Conservation (phyloP, 2,888 invertebrate species). For the Bombyx huttoni region DNA sequence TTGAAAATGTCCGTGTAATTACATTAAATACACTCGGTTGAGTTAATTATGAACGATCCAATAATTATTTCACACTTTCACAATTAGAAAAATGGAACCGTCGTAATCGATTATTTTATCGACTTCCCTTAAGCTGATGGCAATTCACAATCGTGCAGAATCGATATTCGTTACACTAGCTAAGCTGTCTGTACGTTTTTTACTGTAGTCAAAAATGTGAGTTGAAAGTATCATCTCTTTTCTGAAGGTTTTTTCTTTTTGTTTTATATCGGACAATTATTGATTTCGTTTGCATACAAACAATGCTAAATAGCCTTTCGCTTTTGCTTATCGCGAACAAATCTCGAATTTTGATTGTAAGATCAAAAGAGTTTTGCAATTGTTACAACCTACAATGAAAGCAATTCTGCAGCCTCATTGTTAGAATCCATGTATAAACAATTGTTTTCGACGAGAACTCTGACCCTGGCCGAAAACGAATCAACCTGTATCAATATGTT, state of each 20-base stretch:
- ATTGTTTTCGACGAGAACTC: too few relatives aligned
- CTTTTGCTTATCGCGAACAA: slow-evolving; percentile 15
- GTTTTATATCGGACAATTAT: slow-evolving; percentile 31
- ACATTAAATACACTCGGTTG: slow-evolving; percentile 7
- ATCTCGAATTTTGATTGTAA: slow-evolving; percentile 11
- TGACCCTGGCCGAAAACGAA: neutral
- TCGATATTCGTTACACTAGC: slow-evolving; percentile 8
- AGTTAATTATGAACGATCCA: slow-evolving; percentile 10
- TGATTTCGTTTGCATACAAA: slow-evolving; percentile 36
- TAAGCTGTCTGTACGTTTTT: slow-evolving; percentile 14
- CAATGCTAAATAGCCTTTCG: slow-evolving; percentile 19
- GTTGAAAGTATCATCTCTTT: slow-evolving; percentile 23
- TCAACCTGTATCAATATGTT: neutral
- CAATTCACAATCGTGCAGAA: slow-evolving; percentile 15
- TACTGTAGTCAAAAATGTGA: slow-evolving; percentile 6
- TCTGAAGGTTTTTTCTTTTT: slow-evolving; percentile 39
- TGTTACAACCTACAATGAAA: neutral
- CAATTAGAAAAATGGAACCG: slow-evolving; percentile 28
- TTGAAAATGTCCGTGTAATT: neutral
- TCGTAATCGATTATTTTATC: slow-evolving; percentile 27
- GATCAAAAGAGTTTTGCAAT: slow-evolving; percentile 10
- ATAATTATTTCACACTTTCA: slow-evolving; percentile 45
- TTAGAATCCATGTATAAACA: neutral
- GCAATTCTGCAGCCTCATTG: neutral
- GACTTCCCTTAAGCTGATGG: slow-evolving; percentile 30